These are phyloP conservation scores for Ceratotherium simum DNA, from an alignment of 2,113 vertebrate genomes.

Conservation along the genomic window DNA sequence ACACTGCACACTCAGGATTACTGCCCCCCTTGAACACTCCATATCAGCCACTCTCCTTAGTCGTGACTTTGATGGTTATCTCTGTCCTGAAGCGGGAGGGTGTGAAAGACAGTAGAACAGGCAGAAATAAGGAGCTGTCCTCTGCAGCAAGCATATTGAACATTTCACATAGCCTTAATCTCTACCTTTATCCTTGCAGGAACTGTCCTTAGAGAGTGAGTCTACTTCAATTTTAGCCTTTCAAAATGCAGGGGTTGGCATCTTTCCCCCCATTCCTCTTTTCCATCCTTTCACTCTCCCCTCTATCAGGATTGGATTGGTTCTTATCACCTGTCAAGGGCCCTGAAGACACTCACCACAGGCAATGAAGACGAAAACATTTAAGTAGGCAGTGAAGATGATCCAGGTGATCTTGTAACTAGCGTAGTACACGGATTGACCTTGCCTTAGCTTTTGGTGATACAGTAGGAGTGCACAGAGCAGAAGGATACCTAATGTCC, in stretches of 20 bases:
- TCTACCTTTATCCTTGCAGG: not conserved
- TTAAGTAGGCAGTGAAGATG: not conserved
- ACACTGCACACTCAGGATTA: too few species aligned
- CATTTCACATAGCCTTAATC: not conserved
- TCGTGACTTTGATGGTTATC: not conserved
- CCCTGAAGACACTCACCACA: slow-evolving; percentile 62
- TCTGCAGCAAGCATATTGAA: not conserved
- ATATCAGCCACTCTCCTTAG: not conserved
- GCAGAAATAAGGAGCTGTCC: not conserved
- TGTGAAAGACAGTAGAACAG: not conserved
- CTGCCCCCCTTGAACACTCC: not conserved
- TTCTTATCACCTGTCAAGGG: not conserved
- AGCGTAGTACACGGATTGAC: not conserved
- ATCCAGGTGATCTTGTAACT: slow-evolving; percentile 34
- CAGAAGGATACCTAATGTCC: slow-evolving; percentile 53
- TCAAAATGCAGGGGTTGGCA: not conserved
- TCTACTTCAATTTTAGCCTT: not conserved
- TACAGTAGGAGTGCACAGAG: not conserved
- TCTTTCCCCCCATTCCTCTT: not conserved
- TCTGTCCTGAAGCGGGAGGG: not conserved
- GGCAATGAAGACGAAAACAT: not conserved
- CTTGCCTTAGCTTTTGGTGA: slow-evolving; percentile 14
- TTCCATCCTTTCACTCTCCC: not conserved
- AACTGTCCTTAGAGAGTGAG: not conserved
- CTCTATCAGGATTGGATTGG: not conserved